Evolutionary conservation across 2,113 vertebrate genomes (phyloP).

Genomic region (Todiramphus saurophagus): DNA sequence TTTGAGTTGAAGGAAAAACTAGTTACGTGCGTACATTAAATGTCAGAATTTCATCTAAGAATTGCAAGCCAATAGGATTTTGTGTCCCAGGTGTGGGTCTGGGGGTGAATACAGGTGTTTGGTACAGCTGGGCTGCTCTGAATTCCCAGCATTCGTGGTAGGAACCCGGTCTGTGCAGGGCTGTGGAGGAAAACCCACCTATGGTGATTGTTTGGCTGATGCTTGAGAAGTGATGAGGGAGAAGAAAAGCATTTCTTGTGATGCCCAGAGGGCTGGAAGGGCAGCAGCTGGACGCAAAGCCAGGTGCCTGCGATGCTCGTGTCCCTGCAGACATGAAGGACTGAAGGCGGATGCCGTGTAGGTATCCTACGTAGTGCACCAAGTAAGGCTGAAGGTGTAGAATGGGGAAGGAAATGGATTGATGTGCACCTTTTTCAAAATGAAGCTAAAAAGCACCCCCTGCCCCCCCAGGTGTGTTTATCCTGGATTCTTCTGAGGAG

Average conservation of each 20-base stretch:
- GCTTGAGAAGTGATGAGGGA: not conserved
- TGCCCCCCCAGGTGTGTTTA: not conserved
- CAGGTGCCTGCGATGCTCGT: not conserved
- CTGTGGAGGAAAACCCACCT: accelerated
- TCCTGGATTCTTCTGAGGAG: not conserved
- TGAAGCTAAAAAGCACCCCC: no score
- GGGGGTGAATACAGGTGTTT: no score
- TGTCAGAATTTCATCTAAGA: not conserved
- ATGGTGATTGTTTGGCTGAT: not conserved
- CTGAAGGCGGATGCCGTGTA: not conserved
- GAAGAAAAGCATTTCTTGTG: no score
- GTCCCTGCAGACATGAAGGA: not conserved
- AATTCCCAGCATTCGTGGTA: accelerated
- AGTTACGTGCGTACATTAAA: accelerated
- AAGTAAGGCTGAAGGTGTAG: accelerated
- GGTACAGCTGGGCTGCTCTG: not conserved
- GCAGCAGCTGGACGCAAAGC: not conserved
- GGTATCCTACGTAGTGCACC: not conserved
- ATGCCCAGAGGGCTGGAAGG: accelerated
- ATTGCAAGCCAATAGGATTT: accelerated
- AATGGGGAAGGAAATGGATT: not conserved
- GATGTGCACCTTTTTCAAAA: not conserved
- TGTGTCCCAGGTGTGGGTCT: accelerated
- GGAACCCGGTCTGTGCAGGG: not conserved
- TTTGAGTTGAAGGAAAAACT: not conserved